These are phyloP conservation scores for Aepyceros melampus DNA, from an alignment of 2,113 vertebrate genomes.

Conservation along the genomic window DNA sequence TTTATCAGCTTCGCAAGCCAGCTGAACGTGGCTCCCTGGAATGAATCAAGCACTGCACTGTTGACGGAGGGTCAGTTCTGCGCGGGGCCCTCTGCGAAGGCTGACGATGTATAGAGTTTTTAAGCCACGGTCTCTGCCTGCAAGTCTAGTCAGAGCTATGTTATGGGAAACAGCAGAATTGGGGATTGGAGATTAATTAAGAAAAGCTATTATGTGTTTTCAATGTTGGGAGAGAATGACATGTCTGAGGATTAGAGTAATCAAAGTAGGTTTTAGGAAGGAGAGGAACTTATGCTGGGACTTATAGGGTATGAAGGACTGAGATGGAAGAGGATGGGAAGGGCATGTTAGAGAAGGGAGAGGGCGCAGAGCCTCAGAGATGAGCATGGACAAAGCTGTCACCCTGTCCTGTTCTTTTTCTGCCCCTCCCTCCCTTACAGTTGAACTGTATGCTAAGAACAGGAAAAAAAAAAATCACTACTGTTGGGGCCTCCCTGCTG, in stretches of 20 bases:
- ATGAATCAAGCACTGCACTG: background rate
- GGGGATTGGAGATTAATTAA: background rate
- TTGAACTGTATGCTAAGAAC: background rate
- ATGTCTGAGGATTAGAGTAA: background rate
- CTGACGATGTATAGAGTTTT: background rate
- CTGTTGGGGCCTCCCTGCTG: background rate
- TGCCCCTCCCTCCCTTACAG: background rate
- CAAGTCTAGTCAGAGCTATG: background rate
- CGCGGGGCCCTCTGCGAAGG: background rate
- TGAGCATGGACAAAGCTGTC: fast-evolving
- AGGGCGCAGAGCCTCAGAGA: background rate
- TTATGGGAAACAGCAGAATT: background rate
- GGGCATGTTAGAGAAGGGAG: background rate
- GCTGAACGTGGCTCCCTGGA: background rate
- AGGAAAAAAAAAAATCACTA: background rate
- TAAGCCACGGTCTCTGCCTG: background rate
- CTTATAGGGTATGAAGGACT: background rate
- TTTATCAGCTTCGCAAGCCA: background rate
- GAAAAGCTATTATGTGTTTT: background rate
- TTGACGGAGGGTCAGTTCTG: background rate
- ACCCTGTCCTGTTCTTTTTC: background rate
- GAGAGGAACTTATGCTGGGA: background rate
- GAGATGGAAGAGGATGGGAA: background rate
- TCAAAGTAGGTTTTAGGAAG: background rate
- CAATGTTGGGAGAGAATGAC: background rate